Conservation (phyloP, 2,888 invertebrate genomes). For the Apodemia hepburni region DNA sequence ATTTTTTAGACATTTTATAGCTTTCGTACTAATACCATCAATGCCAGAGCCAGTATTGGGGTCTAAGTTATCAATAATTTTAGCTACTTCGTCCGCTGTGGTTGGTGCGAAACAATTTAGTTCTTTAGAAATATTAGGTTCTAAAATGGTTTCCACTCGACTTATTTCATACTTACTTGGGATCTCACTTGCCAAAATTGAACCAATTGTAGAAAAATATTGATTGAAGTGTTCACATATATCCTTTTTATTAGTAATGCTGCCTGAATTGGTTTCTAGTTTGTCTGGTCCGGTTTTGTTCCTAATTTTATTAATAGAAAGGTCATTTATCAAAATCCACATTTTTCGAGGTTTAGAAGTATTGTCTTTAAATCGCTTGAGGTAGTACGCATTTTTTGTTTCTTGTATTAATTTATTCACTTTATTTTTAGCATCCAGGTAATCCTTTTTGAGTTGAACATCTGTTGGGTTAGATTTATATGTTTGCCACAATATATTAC, state of each 20-base stretch:
- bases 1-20: slow-evolving; percentile 10
- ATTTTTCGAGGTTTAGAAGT: background rate
- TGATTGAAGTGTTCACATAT: slow-evolving; percentile 29
- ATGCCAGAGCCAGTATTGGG: background rate
- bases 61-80: slow-evolving; percentile 7
- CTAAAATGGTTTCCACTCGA: background rate
- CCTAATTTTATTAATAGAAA: slow-evolving; percentile 18
- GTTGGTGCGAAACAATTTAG: no score
- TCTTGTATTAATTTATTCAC: no score
- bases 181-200: slow-evolving; percentile 26
- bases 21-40: background rate
- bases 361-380: no score
- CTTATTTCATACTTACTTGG: slow-evolving; percentile 20
- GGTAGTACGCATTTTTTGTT: no score
- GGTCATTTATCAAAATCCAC: slow-evolving; percentile 3
- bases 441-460: no score
- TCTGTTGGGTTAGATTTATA: no score
- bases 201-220: slow-evolving; percentile 27
- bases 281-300: slow-evolving; percentile 24
- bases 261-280: slow-evolving; percentile 13
- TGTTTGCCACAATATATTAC: no score
- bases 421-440: no score
- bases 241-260: slow-evolving; percentile 21
- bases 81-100: slow-evolving; percentile 3
- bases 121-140: no score